Evolutionary conservation across 1,140 invertebrate genomes (phyloP).

Genomic region (Acromyrmex echinatior): DNA sequence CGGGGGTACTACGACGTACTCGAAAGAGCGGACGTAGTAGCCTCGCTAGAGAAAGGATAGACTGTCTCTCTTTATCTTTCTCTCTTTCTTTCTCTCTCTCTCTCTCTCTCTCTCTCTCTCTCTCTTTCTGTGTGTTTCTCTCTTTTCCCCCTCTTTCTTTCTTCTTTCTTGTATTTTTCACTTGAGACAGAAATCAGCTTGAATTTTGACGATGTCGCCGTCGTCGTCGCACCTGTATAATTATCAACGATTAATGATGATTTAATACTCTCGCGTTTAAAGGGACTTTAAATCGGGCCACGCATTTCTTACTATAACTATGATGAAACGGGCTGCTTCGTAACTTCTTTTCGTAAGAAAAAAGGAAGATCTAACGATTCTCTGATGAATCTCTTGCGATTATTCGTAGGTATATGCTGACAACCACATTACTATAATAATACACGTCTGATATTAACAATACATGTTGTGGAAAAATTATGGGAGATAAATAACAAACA

Average conservation of each 20-base stretch:
- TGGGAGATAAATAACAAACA: background rate
- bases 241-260: conserved; percentile 15
- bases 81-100: background rate
- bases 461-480: background rate
- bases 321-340: background rate
- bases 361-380: background rate
- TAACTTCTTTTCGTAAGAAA: background rate
- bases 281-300: background rate
- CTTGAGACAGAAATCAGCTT: conserved; percentile 35
- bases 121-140: background rate
- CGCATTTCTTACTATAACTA: background rate
- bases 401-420: background rate
- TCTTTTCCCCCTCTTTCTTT: background rate
- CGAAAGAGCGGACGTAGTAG: conserved; percentile 70
- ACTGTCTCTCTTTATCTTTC: background rate
- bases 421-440: background rate
- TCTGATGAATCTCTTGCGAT: background rate
- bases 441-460: background rate
- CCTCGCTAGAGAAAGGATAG: conserved; percentile 51
- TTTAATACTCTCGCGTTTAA: conserved; percentile 27
- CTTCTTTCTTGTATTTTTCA: background rate
- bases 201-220: conserved; percentile 20
- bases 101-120: background rate
- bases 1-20: conserved; percentile 75
- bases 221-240: conserved; percentile 29